Base-by-base conservation (phyloP, 2,113 vertebrate genomes). In the Oxygymnocypris stewartii region DNA sequence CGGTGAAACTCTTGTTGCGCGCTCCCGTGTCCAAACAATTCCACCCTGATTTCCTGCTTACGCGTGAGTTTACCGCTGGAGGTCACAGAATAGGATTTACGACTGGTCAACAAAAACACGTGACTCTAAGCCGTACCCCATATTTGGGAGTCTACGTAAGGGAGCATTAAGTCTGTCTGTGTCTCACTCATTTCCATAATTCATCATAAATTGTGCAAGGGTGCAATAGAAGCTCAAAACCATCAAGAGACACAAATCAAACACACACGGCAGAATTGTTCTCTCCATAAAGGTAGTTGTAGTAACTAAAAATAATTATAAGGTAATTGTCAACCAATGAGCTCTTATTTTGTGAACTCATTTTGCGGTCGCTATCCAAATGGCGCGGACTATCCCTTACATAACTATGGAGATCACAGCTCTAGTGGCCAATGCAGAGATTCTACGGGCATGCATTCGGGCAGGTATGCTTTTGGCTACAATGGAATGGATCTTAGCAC, bases 71-170 rank as follows among this genome's bases (percentile, higher is more conserved):
- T 99, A 99, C 97, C 97, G 97, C 97, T 97, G 96, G 97, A 98
- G 97, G 97, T 98, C 98, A 99, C 97, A 96, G 95, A 96, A 96
- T 96, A 98, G 97, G 97, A 99, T 99, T 99, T 99, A 99, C 98
- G 97, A 99, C 97, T 99, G 98, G 97, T 97, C 98, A 99, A 99
- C 98, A 99, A 99, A 99, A 98, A 96, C 98, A 99, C 98, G 97
- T 99, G 97, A 99, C 95, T 94, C 94, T 93, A 93, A 96, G 96
- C 95, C 97, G 96, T 98, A 98, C 96, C 97, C 98, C 98, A 98
- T 99, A 99, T 99, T 99, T 99, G 98, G 98, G 96, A 97, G 97
- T 96, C 97, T 98, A 98, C 97, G 98, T 98, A 98, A 97, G 97
- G 97, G 96, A 96, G 96, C 98, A 98, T 98, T 97, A 97, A 98